Evolutionary conservation across 2,797 vertebrate genomes (phyloP), one percentile per base, ranked within the genome.

Genomic region (Hybognathus amarus): DNA sequence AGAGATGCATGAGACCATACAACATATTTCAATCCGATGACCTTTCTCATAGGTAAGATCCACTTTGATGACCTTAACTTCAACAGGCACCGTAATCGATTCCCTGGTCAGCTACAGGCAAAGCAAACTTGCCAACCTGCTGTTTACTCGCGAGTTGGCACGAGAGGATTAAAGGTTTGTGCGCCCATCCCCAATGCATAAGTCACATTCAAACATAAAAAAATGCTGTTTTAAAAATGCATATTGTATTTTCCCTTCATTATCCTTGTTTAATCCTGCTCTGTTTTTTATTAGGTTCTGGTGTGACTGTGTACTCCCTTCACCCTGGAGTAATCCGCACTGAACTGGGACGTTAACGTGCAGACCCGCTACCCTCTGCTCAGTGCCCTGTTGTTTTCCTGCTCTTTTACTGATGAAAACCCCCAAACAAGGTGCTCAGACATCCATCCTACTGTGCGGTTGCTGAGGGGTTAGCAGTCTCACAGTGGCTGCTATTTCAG

Each of bases 281-380:
- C n/a, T 52, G 7, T 17, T 47, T 42, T 30, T 52, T 38, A 24
- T 33, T 77, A 92, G 90, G 76, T 7, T 86, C 83, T 27, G 89
- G 90, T 10, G 88, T 92, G 33, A 85, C 90, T 5, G 85, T 80
- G 2, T 91, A 82, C 47, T 81, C 85, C 7, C 80, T 92, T 68
- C 90, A 92, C 76, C 91, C 91, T 9, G 90, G 91, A 42, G 86
- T 91, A 18, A 91, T 91, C 77, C 67, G 83, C 59, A 91, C 90
- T 30, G 88, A 91, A 84, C 85, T 91, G 85, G 84, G 91, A 4
- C 89, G 91, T 9, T 85, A 88, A n/a, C 2, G 73, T 91, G 40
- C 78, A 89, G 86, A 67, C 67, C 1, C 70, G 80, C 17, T 81
- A 85, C 56, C 90, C 89, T 70, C 42, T 88, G 22, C 81, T 91